Percentiles rank a stretch among this genome's conserved stretches.
Evolutionary conservation across 1,140 invertebrate species (phyloP).

Genomic region (Chymomyza costata): DNA sequence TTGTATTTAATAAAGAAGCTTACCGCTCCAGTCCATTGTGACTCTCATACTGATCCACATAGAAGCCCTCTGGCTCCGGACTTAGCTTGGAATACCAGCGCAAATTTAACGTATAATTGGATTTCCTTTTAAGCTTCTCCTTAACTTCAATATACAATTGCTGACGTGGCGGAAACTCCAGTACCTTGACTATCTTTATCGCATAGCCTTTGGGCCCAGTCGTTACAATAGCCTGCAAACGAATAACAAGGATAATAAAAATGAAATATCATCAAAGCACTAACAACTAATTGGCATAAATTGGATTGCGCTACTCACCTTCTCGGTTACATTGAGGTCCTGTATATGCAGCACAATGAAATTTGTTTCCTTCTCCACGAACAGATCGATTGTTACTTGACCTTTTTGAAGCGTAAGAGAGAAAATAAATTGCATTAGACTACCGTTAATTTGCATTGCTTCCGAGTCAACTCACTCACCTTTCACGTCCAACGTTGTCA

Average conservation of each 20-base stretch:
- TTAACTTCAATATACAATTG: constrained; percentile 91
- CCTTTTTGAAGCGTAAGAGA: constrained; percentile 77
- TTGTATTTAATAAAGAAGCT: too few species aligned
- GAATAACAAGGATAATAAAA: too few species aligned
- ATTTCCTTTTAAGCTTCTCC: constrained; percentile 84
- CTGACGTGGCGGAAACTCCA: constrained; percentile 89
- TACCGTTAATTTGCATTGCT: not conserved
- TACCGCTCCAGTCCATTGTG: constrained; percentile 87
- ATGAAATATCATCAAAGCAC: constrained; percentile 1
- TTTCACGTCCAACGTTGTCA: constrained; percentile 91
- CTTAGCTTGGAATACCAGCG: constrained; percentile 88
- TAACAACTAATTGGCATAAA: constrained; percentile 32
- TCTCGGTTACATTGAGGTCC: constrained; percentile 91
- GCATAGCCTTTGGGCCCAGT: constrained; percentile 82
- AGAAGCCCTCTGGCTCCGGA: constrained; percentile 92
- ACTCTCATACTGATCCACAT: constrained; percentile 90
- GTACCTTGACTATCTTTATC: constrained; percentile 82
- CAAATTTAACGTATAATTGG: constrained; percentile 89
- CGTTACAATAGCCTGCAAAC: constrained; percentile 80
- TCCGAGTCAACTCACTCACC: constrained; percentile 76
- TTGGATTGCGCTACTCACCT: constrained; percentile 77
- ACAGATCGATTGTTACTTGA: constrained; percentile 89
- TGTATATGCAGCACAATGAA: constrained; percentile 94
- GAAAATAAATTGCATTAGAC: constrained; percentile 26
- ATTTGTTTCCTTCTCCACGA: constrained; percentile 88